Percentiles rank a stretch among this genome's conserved stretches.
Evolutionary conservation across 1,140 invertebrate genomes (phyloP).

Genomic region (Geopemphigus sp.): DNA sequence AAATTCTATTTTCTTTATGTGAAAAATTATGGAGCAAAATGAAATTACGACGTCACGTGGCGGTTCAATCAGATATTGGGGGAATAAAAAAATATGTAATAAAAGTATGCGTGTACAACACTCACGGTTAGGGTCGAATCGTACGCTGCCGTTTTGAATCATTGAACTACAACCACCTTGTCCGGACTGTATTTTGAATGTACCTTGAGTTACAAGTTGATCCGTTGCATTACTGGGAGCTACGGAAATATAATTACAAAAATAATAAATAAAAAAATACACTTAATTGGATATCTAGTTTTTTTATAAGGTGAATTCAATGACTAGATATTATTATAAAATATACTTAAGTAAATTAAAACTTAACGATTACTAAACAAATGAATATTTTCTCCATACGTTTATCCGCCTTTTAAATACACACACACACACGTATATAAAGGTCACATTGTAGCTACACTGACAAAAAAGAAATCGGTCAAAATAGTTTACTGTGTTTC

Average conservation of each 20-base stretch:
- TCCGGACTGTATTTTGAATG: conserved; percentile 21
- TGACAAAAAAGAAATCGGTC: neutral
- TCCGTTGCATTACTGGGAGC: neutral
- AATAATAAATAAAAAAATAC: neutral
- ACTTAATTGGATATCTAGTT: neutral
- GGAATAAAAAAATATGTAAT: neutral
- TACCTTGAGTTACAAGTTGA: neutral
- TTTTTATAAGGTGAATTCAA: neutral
- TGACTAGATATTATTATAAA: no score
- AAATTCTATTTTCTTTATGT: no score
- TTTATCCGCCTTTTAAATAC: no score
- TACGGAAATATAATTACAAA: neutral
- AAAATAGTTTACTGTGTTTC: neutral
- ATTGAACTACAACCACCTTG: neutral
- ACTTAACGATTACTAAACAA: no score
- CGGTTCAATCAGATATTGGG: neutral
- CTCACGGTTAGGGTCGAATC: conserved; percentile 5
- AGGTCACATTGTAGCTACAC: neutral
- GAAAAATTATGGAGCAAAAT: neutral
- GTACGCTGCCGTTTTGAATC: neutral
- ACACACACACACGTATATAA: no score
- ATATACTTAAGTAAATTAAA: no score
- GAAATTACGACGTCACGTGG: neutral
- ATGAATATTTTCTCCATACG: no score
- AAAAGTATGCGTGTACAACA: neutral